Percentiles rank a stretch among this genome's conserved stretches.
phyloP scores from a whole-genome alignment of 2,888 invertebrate genomes.

The Drosophila basisetae region DNA sequence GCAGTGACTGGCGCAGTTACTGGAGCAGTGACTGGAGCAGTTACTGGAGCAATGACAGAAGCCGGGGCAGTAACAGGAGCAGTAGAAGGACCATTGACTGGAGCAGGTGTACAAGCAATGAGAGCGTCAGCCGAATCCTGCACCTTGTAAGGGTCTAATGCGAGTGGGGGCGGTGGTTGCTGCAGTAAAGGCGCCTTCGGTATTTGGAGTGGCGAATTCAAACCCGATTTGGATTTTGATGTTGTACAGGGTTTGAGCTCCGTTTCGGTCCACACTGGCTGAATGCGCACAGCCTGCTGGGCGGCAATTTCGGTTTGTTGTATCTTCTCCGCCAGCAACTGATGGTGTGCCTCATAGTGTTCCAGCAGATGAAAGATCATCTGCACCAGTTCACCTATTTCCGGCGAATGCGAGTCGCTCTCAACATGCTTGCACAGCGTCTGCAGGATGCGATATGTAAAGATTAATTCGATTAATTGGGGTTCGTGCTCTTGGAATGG shows the following conservation, averaged over 20 bases:
- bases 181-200: no score
- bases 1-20: not conserved
- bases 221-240: not conserved
- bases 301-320: slow-evolving; percentile 54
- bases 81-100: not conserved
- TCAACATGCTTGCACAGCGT: slow-evolving; percentile 62
- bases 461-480: not conserved
- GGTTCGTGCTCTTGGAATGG: not conserved
- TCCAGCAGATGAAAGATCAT: slow-evolving; percentile 76
- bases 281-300: slow-evolving; percentile 39
- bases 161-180: not conserved
- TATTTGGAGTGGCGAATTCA: not conserved
- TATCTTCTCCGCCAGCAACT: slow-evolving; percentile 72
- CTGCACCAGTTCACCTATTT: slow-evolving; percentile 66
- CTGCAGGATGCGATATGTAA: slow-evolving; percentile 38
- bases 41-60: not conserved
- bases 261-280: slow-evolving; percentile 46
- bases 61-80: not conserved
- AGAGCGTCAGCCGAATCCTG: not conserved
- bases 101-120: not conserved
- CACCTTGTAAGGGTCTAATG: not conserved
- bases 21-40: not conserved
- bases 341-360: slow-evolving; percentile 78
- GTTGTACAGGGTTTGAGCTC: not conserved
- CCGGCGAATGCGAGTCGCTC: slow-evolving; percentile 48